Evolutionary conservation across 2,113 vertebrate species (phyloP), one percentile per base, ranked within the genome.

Genomic region (Syngnathus scovelli): DNA sequence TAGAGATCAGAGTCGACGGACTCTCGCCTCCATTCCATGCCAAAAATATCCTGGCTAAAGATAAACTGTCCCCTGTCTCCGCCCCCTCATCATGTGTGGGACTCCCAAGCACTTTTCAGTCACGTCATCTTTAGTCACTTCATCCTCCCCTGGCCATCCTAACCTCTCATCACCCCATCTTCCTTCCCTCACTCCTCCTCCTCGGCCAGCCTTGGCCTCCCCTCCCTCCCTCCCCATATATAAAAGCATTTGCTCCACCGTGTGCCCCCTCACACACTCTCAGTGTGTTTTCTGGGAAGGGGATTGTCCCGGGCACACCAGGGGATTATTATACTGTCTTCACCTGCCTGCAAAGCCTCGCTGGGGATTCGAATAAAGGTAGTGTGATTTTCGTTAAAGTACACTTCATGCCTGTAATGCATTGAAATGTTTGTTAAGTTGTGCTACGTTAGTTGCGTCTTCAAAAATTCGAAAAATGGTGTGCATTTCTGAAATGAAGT

Each of bases 1-100:
- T 43, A 43, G 33, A 23, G 11, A 9, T 12, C 8, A 27, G 36
- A 18, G 18, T 60, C 16, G 36, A 60, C 2, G 18, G 36, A 38
- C 36, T 60, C 37, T 60, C 36, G 6, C 15, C 39, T 27, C 61
- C 2, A 4, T 84, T 83, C 85, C 75, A 87, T 19, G n/a, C 10
- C 49, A 52, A 52, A 88, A 89, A 89, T 88, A 89, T 87, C 86
- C 7, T 39, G 66, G 76, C 81, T 80, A 80, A 85, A 89, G 88
- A 87, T 81, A 83, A 86, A 83, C 79, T 66, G 48, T 63, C 61
- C 76, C 59, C 67, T 68, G 67, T 15, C 37, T 49, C 19, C 18
- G 6, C 7, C 49, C 59, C 72, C 18, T 71, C 56, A 64, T 23
- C 72, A 21, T 61, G 64, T 43, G 51, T n/a, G 60, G 16, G 68